These are phyloP conservation scores for Drosophila atroscutellata DNA, from an alignment of 2,888 invertebrate species.

Conservation along the genomic window DNA sequence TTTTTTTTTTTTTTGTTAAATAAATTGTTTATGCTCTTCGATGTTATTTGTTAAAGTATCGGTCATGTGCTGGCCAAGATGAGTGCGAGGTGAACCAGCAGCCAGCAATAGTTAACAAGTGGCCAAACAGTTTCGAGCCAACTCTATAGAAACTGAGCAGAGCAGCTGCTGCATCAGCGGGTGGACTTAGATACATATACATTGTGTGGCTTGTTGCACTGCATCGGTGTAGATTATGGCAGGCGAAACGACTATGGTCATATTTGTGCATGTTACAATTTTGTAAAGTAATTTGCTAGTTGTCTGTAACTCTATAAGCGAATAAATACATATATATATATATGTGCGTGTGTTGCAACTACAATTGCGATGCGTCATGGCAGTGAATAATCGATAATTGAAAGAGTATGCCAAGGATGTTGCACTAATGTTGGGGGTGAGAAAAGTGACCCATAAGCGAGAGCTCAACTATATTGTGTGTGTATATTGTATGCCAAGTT, in stretches of 20 bases:
- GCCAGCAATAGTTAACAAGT: conserved; percentile 33
- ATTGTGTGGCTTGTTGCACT: conserved; percentile 16
- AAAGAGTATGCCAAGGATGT: conserved; percentile 55
- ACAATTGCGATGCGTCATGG: conserved; percentile 54
- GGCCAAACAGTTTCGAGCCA: conserved; percentile 27
- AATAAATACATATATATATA: neutral
- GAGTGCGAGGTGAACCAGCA: conserved; percentile 67
- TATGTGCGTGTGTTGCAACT: conserved; percentile 12
- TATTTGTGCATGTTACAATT: conserved; percentile 73
- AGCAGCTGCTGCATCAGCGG: conserved; percentile 50
- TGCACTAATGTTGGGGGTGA: conserved; percentile 47
- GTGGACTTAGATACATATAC: conserved; percentile 30
- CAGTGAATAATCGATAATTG: conserved; percentile 53
- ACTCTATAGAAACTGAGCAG: conserved; percentile 11
- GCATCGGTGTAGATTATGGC: conserved; percentile 58
- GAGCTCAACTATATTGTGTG: neutral
- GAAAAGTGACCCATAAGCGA: conserved; percentile 32
- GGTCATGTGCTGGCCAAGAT: conserved; percentile 48
- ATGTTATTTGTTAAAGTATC: conserved; percentile 56
- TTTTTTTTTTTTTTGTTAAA: conserved; percentile 24
- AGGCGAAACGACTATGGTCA: conserved; percentile 58
- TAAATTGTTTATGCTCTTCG: conserved; percentile 75
- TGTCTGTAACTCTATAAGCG: conserved; percentile 27
- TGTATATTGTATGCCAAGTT: neutral
- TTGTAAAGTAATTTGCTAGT: conserved; percentile 61